Percentiles rank a stretch among this genome's conserved stretches.
These are phyloP conservation scores for Lapara coniferarum DNA, from an alignment of 2,888 invertebrate genomes.

Conservation along the genomic window DNA sequence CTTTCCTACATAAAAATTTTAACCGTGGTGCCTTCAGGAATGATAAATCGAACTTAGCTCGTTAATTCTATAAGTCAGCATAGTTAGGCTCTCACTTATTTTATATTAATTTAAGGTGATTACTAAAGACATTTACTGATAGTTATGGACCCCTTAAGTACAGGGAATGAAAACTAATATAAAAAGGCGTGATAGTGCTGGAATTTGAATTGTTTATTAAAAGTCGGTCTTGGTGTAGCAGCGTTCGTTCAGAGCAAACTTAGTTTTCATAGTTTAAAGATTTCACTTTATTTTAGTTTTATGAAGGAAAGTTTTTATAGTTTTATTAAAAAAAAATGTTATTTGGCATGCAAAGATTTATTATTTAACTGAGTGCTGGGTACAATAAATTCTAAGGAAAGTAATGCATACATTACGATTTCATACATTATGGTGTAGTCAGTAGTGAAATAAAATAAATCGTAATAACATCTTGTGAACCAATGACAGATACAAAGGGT, in stretches of 20 bases:
- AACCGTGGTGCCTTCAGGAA: no score
- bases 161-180: neutral
- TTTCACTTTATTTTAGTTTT: constrained; percentile 18
- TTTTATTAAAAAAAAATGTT: constrained; percentile 2
- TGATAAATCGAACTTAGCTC: neutral
- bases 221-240: constrained; percentile 16
- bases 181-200: neutral
- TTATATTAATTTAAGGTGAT: no score
- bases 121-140: no score
- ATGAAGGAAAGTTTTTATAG: neutral
- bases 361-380: neutral
- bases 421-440: no score
- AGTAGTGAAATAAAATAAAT: no score
- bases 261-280: constrained; percentile 7
- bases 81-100: neutral
- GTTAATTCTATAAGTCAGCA: neutral
- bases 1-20: no score
- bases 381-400: no score
- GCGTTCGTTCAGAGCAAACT: constrained; percentile 6
- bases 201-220: constrained; percentile 16
- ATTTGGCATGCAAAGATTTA: neutral
- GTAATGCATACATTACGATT: no score
- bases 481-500: no score
- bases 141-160: no score
- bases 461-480: no score